These are phyloP conservation scores for Camarhynchus parvulus DNA, from an alignment of 2,113 vertebrate species.

Conservation along the genomic window DNA sequence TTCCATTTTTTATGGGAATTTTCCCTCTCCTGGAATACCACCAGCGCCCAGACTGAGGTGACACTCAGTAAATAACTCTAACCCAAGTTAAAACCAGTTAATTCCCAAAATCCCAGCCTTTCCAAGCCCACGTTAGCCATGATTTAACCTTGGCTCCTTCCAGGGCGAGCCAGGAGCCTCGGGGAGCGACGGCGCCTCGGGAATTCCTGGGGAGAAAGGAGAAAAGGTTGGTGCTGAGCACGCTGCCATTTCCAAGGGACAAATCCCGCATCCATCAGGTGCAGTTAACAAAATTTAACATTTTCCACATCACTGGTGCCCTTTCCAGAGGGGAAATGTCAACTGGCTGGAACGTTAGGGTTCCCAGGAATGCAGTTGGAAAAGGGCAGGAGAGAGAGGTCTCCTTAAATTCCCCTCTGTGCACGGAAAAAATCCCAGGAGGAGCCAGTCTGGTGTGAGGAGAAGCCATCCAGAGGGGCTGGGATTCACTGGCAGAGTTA, in stretches of 20 bases:
- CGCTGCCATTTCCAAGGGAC: background rate
- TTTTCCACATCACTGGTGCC: background rate
- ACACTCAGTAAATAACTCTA: background rate
- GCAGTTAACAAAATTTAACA: background rate
- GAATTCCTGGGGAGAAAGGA: conserved; percentile 81
- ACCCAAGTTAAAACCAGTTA: background rate
- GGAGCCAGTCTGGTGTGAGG: background rate
- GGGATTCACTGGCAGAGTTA: background rate
- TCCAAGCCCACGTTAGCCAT: accelerated
- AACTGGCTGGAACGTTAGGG: background rate
- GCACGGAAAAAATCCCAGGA: background rate
- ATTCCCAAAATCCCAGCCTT: background rate
- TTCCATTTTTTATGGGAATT: background rate
- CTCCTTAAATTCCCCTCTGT: background rate
- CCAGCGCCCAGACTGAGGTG: background rate
- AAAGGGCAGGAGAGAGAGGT: background rate
- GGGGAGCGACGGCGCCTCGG: conserved; percentile 73
- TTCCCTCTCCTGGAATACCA: background rate
- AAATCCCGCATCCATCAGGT: background rate
- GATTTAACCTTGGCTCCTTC: background rate
- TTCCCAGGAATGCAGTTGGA: background rate
- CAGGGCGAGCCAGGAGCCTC: conserved; percentile 81
- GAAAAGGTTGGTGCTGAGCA: conserved; percentile 76
- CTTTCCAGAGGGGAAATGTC: conserved; percentile 19
- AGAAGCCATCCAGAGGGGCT: background rate